Percentiles rank a stretch among this genome's conserved stretches.
These are phyloP conservation scores for Phylloscopus collybita DNA, from an alignment of 2,797 vertebrate species.

Conservation along the genomic window DNA sequence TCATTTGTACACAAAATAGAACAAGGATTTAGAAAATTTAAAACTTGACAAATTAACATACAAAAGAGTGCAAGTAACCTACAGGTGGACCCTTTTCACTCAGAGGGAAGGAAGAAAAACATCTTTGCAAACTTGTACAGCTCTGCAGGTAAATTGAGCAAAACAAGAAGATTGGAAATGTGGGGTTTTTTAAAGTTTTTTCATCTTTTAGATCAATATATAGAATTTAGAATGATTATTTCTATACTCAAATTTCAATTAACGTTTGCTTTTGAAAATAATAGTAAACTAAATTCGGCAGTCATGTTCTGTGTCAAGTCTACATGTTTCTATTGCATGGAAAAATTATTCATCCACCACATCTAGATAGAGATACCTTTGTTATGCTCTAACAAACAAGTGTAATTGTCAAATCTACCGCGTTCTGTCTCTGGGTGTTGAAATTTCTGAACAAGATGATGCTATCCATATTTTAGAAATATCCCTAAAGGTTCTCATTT, in stretches of 20 bases:
- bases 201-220: background rate
- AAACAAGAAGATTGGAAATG: background rate
- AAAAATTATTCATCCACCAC: background rate
- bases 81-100: background rate
- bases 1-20: slow-evolving; percentile 36
- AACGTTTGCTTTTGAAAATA: background rate
- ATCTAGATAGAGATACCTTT: background rate
- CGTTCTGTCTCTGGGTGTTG: background rate
- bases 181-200: background rate
- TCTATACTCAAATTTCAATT: background rate
- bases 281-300: background rate
- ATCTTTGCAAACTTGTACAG: background rate
- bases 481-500: background rate
- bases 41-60: background rate
- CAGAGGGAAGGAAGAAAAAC: background rate
- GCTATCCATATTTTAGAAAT: background rate
- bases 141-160: background rate
- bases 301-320: background rate
- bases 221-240: background rate
- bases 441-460: background rate
- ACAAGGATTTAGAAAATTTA: background rate
- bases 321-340: background rate
- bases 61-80: background rate
- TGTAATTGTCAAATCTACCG: background rate
- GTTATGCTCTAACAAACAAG: background rate